Evolutionary conservation across 2,113 vertebrate genomes (phyloP).

Genomic region (Mystacornis crossleyi): DNA sequence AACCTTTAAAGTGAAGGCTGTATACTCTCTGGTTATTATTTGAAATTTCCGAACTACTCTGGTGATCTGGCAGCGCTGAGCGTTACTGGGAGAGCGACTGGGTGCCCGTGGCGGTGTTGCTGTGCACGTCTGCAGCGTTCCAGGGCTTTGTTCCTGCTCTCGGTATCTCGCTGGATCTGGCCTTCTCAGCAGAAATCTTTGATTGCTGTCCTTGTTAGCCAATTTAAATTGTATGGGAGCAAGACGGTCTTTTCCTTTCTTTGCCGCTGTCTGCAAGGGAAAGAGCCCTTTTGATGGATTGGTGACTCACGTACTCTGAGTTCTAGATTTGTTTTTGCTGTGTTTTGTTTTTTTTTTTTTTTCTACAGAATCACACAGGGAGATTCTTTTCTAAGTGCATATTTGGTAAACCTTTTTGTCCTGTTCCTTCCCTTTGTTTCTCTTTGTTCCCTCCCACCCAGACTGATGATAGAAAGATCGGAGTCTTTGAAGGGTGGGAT

Average conservation of each 20-base stretch:
- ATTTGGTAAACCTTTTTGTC: neutral
- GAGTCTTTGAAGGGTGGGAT: neutral
- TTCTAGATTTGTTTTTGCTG: neutral
- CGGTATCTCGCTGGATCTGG: neutral
- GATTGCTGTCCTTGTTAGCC: conserved; percentile 46
- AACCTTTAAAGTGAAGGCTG: neutral
- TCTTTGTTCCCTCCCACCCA: neutral
- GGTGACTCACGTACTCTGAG: neutral
- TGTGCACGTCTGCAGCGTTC: neutral
- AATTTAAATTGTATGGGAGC: neutral
- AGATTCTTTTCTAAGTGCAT: neutral
- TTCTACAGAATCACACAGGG: neutral
- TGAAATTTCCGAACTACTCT: neutral
- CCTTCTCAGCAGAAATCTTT: conserved; percentile 68
- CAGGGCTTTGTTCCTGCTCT: conserved; percentile 36
- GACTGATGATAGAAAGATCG: neutral
- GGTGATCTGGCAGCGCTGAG: neutral
- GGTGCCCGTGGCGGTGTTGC: neutral
- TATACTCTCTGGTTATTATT: neutral
- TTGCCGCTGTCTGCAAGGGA: neutral
- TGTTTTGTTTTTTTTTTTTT: neutral
- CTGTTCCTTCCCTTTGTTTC: neutral
- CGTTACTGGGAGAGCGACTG: neutral
- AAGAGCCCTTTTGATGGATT: neutral
- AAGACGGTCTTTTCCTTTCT: neutral